Base-by-base conservation (phyloP, 1,140 invertebrate species). In the Magallana ariakensis region DNA sequence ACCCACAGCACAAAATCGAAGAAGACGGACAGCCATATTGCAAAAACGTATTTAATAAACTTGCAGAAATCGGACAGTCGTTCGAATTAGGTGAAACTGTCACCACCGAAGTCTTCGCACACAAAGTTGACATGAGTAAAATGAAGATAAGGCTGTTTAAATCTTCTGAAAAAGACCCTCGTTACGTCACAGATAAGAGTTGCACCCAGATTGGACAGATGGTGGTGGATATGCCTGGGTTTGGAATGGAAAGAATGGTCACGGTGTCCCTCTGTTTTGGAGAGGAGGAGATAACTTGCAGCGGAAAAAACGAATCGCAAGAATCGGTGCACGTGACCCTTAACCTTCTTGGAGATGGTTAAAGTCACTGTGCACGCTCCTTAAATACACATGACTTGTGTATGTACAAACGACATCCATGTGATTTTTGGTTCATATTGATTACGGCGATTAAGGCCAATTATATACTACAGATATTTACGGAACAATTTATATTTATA, bases 141-240 rank as follows among this genome's bases (percentile, higher is more conserved):
- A 87, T 89, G 85, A 15, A 6, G 9, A 57, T 89, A 9, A 3
- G 7, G 26, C 46, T 89, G 13, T 89, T 83, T 16, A 85, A 55
- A 4, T 89, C 88, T 6, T 70, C 10, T 55, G 75, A 85, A 22
- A 80, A 19, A 22, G n/a, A 87, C 53, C 88, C 88, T 22, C 57
- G 60, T 15, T 89, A 87, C 53, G 70, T 84, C 1, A 86, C 85
- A 0, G 85, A 89, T 53, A 60, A 57, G 0, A 56, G 22, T 0
- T 89, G 88, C 70, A 33, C 0, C 15, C 54, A 53, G 58, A 58
- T 89, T 26, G 88, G 88, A 7, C 62, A 87, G 7, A 19, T 89
- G 19, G 46, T 2, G 54, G 70, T 89, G 1, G 70, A 86, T 11
- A 89, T 87, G 85, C 62, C 83, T 1, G 80, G 86, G n/a, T 62